phyloP scores from a whole-genome alignment of 1,140 invertebrate genomes.

The Drosophila sp. region DNA sequence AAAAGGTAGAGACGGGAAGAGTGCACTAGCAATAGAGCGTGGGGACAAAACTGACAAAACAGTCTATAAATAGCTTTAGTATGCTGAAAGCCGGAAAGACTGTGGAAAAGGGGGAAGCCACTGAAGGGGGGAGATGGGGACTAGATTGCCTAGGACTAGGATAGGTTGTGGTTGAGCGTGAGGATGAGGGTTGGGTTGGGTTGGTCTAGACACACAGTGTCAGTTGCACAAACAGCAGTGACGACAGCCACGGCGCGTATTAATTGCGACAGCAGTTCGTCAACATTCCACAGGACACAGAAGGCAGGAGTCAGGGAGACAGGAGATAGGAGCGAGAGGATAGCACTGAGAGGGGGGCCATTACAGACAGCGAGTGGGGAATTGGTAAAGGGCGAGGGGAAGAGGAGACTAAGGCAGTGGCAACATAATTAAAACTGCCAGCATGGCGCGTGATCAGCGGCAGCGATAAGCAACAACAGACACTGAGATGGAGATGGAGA shows the following conservation, averaged over 20 bases:
- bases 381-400: background rate
- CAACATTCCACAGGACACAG: constrained; percentile 67
- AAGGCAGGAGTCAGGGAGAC: constrained; percentile 5
- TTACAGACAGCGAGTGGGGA: too few species aligned
- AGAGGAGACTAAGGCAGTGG: constrained; percentile 33
- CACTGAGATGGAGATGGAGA: background rate
- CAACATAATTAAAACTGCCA: constrained; percentile 80
- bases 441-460: constrained; percentile 79
- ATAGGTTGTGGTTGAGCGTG: too few species aligned
- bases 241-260: constrained; percentile 71
- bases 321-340: constrained; percentile 7
- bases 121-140: background rate
- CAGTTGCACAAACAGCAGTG: constrained; percentile 59
- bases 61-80: constrained; percentile 68
- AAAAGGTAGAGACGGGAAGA: background rate
- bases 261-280: constrained; percentile 81
- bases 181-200: background rate
- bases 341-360: background rate
- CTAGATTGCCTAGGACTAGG: too few species aligned
- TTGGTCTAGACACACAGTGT: constrained; percentile 48
- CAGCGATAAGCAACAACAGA: constrained; percentile 64
- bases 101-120: background rate
- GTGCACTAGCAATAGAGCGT: constrained; percentile 49
- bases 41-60: constrained; percentile 63
- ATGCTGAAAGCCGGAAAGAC: constrained; percentile 5